Percentiles rank a stretch among this genome's conserved stretches.
Conservation (phyloP, 2,113 vertebrate species). For the Sinocyclocheilus rhinocerous region DNA sequence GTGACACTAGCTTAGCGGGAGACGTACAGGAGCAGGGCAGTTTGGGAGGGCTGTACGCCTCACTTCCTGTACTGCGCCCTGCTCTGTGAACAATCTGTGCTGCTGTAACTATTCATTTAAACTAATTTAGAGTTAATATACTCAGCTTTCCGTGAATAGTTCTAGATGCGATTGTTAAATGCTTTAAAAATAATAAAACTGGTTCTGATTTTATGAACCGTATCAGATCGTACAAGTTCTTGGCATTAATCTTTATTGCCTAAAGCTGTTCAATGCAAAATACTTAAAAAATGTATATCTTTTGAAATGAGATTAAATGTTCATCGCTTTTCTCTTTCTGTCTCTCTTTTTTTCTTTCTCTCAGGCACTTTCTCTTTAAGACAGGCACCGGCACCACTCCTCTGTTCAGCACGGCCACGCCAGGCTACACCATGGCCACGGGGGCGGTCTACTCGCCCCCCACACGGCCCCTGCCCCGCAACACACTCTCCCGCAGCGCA, state of each 20-base stretch:
- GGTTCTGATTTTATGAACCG: background rate
- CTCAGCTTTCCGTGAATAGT: background rate
- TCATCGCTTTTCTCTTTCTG: background rate
- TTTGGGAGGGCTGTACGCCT: conserved; percentile 9
- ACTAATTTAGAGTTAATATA: conserved; percentile 14
- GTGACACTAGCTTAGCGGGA: conserved; percentile 30
- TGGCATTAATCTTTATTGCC: background rate
- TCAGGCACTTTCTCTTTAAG: conserved; percentile 99
- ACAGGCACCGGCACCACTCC: conserved; percentile 98
- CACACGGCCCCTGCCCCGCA: conserved; percentile 93
- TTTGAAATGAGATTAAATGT: background rate
- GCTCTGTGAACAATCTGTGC: conserved; percentile 13
- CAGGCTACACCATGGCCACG: conserved; percentile 99
- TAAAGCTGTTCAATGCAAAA: conserved; percentile 17
- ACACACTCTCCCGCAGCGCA: conserved; percentile 95
- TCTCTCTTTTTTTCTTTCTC: conserved; percentile 37
- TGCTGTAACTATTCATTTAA: background rate
- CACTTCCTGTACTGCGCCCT: background rate
- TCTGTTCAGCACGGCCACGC: conserved; percentile 97
- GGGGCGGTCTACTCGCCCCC: conserved; percentile 97
- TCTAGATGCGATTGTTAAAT: background rate
- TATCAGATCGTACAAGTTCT: background rate
- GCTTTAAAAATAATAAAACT: background rate
- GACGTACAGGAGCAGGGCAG: background rate
- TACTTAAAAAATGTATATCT: background rate